These are phyloP conservation scores for Bovichtus diacanthus DNA, from an alignment of 2,797 vertebrate genomes.

Conservation along the genomic window DNA sequence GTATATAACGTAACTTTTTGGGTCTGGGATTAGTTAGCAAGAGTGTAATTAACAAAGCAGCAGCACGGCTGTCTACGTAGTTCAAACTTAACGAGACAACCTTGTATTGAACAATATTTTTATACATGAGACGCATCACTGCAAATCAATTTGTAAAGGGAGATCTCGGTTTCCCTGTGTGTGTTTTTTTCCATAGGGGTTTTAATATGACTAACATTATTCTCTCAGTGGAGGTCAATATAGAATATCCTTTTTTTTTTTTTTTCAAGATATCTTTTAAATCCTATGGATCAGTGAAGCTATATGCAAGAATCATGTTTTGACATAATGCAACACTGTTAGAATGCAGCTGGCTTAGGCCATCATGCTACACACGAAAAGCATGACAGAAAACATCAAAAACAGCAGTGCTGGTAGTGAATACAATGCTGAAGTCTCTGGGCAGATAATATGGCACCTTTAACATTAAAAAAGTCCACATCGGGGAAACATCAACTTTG, in stretches of 20 bases:
- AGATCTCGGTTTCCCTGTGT: constrained; percentile 48
- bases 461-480: too few relatives aligned
- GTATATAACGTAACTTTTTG: constrained; percentile 46
- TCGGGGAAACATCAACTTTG: too few relatives aligned
- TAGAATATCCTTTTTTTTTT: constrained; percentile 30
- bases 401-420: too few relatives aligned
- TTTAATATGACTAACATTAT: constrained; percentile 37
- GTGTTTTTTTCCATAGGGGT: constrained; percentile 38
- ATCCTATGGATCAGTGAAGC: constrained; percentile 67
- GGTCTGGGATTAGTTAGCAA: constrained; percentile 44
- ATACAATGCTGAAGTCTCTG: too few relatives aligned
- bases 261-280: constrained; percentile 55
- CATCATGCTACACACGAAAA: too few relatives aligned
- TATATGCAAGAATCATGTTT: neutral
- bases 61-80: constrained; percentile 29
- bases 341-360: too few relatives aligned
- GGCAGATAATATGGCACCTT: too few relatives aligned
- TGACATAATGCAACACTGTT: too few relatives aligned
- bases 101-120: constrained; percentile 68
- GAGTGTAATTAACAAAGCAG: constrained; percentile 36
- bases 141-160: constrained; percentile 49
- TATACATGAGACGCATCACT: constrained; percentile 60
- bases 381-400: too few relatives aligned
- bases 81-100: constrained; percentile 51
- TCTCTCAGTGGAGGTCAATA: constrained; percentile 42